Evolutionary conservation across 2,888 invertebrate species (phyloP).

Genomic region (Netelia melanura): DNA sequence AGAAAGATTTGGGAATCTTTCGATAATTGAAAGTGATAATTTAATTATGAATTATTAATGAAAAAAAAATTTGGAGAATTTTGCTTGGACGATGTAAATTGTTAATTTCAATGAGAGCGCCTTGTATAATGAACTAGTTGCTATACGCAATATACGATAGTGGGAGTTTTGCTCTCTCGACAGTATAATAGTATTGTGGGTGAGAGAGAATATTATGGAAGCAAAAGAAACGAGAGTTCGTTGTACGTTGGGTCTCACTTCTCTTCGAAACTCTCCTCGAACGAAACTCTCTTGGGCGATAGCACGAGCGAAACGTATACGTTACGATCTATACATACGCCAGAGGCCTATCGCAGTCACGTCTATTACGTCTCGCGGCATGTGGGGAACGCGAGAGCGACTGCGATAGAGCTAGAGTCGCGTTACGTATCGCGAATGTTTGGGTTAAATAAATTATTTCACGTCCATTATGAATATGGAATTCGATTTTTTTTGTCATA

Average conservation of each 20-base stretch:
- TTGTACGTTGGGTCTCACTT: constrained; percentile 35
- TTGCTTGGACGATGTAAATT: neutral
- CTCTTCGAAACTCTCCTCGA: constrained; percentile 30
- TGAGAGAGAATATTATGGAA: constrained; percentile 24
- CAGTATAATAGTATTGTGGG: neutral
- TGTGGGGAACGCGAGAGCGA: constrained; percentile 9
- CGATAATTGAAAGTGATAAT: too few relatives aligned
- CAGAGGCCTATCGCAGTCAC: constrained; percentile 25
- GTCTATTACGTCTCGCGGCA: constrained; percentile 35
- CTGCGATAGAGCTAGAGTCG: neutral
- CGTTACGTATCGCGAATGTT: neutral
- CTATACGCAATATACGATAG: constrained; percentile 17
- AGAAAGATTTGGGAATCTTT: too few relatives aligned
- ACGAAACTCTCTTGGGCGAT: constrained; percentile 14
- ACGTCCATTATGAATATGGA: neutral
- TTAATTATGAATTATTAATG: too few relatives aligned
- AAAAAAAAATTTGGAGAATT: too few relatives aligned
- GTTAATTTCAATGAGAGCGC: neutral
- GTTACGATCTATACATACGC: constrained; percentile 49
- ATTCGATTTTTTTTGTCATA: neutral
- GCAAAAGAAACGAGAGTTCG: constrained; percentile 33
- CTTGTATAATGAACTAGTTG: neutral
- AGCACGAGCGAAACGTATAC: constrained; percentile 30
- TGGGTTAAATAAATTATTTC: neutral
- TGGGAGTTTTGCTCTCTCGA: constrained; percentile 2